Evolutionary conservation across 2,888 invertebrate species (phyloP).

Genomic region (Chymomyza caudatula): DNA sequence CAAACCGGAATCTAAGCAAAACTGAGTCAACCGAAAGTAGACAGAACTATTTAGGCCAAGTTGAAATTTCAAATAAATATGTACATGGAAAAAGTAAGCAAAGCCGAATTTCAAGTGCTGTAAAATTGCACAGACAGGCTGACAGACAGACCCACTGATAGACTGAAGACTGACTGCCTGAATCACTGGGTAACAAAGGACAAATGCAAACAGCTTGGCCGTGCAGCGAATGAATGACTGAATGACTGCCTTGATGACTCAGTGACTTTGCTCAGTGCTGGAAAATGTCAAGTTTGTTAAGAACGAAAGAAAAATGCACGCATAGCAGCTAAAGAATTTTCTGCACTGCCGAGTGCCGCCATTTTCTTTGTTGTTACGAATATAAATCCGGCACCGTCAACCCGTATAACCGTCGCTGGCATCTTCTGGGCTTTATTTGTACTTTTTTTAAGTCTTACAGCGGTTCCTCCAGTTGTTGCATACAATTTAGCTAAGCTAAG

Average conservation of each 20-base stretch:
- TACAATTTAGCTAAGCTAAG: background rate
- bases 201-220: slow-evolving; percentile 22
- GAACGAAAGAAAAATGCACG: background rate
- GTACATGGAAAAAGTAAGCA: background rate
- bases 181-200: background rate
- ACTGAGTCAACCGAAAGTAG: background rate
- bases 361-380: background rate
- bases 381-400: background rate
- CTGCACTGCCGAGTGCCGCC: background rate
- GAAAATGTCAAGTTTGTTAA: slow-evolving; percentile 30
- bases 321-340: background rate
- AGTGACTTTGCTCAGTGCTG: slow-evolving; percentile 22
- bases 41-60: background rate
- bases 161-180: slow-evolving; percentile 9
- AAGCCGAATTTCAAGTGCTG: slow-evolving; percentile 48
- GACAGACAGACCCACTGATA: slow-evolving; percentile 18
- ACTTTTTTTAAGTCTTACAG: background rate
- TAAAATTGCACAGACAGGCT: slow-evolving; percentile 32
- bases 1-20: background rate
- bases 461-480: background rate
- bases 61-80: background rate
- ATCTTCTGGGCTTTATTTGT: background rate
- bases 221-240: slow-evolving; percentile 15
- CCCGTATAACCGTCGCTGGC: background rate
- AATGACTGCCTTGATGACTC: slow-evolving; percentile 25